Evolutionary conservation across 2,888 invertebrate species (phyloP), one percentile per base, ranked within the genome.

Genomic region (Cryptus viduatorius): DNA sequence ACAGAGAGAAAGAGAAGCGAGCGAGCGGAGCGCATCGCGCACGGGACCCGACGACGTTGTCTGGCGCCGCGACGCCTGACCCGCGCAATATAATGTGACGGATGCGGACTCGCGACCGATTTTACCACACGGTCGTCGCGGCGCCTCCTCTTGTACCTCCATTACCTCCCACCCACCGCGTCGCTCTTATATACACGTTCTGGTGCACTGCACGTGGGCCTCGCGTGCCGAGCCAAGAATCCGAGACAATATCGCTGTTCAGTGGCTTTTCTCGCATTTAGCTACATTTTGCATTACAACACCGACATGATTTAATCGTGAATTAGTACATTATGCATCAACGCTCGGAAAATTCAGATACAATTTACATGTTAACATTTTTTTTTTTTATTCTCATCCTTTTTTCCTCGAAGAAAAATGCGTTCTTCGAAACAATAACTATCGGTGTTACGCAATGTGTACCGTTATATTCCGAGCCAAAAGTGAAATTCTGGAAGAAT

Each of bases 1-100:
- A 0, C 14, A 8, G 53, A 61, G 31, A 61, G 29, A 12, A 14
- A 5, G 59, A 59, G 61, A 48, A n/a, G 48, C 1, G 48, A 48
- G 48, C 12, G 48, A 48, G 48, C 65, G 37, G 50, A 71, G 56
- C 56, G 42, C 77, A 78, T 59, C 83, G 80, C 85, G 85, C 77
- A 50, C 82, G 68, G 79, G 68, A 79, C 61, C 61, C 29, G 83
- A 79, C 87, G 88, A 78, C 87, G 89, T 79, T 82, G 81, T 88
- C 88, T 88, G 90, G 90, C 91, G 90, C 89, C 90, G 89, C 86
- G 90, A 90, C 88, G 91, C 90, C 89, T 87, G 89, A 90, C 90
- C 88, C 86, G 88, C 90, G 90, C 90, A 89, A 90, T 86, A 88
- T 87, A 84, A 88, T 87, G 89, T 86, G 87, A 89, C 88, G 89